These are phyloP conservation scores for Atta colombica DNA, from an alignment of 1,140 invertebrate species.

Conservation along the genomic window DNA sequence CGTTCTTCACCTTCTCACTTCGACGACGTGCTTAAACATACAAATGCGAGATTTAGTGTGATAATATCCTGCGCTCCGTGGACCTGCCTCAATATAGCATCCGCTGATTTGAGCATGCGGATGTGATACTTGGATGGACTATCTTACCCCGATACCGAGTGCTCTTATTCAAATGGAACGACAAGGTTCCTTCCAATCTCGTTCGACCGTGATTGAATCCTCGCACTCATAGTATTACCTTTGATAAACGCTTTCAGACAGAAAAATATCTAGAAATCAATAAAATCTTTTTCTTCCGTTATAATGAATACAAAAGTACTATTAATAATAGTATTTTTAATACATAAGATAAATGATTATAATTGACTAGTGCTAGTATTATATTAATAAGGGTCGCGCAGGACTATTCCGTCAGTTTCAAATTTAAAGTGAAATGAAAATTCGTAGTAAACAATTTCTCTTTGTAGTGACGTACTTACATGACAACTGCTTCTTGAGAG, in stretches of 20 bases:
- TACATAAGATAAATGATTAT: no score
- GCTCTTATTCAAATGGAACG: constrained; percentile 60
- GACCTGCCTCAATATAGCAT: constrained; percentile 55
- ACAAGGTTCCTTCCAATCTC: constrained; percentile 56
- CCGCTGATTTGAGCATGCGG: constrained; percentile 50
- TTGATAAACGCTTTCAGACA: constrained; percentile 6
- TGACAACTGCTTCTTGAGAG: no score
- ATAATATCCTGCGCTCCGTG: constrained; percentile 48
- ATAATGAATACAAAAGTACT: no score
- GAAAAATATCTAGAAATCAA: not conserved
- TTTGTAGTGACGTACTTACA: no score
- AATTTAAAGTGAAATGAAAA: no score
- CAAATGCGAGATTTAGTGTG: constrained; percentile 56
- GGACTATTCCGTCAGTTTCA: no score
- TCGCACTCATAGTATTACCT: constrained; percentile 22
- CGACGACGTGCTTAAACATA: constrained; percentile 9
- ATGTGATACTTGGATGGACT: constrained; percentile 50
- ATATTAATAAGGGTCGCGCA: no score
- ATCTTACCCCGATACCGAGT: constrained; percentile 59
- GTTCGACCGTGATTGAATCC: constrained; percentile 29
- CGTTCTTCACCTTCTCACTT: not conserved
- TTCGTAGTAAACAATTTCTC: no score
- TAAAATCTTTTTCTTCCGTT: not conserved
- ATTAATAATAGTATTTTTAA: no score
- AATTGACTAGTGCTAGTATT: no score